These are phyloP conservation scores for Agonopterix alstromeriana DNA, from an alignment of 2,888 invertebrate species.

Conservation along the genomic window DNA sequence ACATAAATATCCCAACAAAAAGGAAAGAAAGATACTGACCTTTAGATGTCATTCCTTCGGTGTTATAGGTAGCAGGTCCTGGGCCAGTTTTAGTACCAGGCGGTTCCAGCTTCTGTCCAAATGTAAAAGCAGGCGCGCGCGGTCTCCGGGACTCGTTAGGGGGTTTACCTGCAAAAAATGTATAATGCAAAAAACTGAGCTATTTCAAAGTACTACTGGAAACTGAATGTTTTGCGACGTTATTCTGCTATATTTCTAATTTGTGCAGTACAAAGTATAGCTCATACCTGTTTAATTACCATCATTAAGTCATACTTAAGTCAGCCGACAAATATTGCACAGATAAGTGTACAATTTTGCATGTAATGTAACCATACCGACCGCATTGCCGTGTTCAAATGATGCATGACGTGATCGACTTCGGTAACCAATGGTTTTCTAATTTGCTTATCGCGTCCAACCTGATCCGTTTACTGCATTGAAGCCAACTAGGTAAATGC, in stretches of 20 bases:
- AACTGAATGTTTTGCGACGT: too few relatives aligned
- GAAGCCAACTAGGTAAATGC: too few relatives aligned
- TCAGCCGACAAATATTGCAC: neutral
- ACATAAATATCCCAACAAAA: too few relatives aligned
- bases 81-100: constrained; percentile 82
- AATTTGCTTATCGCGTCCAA: constrained; percentile 2
- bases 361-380: neutral
- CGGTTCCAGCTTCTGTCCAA: constrained; percentile 81
- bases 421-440: constrained; percentile 1
- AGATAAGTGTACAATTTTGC: neutral
- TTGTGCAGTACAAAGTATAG: too few relatives aligned
- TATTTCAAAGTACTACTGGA: too few relatives aligned
- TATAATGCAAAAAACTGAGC: neutral
- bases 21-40: constrained; percentile 63
- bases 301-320: too few relatives aligned
- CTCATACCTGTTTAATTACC: too few relatives aligned
- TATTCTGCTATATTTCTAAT: too few relatives aligned
- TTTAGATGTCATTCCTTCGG: constrained; percentile 89
- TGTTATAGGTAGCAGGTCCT: constrained; percentile 93
- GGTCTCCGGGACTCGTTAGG: constrained; percentile 85
- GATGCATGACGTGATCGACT: neutral
- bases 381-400: neutral
- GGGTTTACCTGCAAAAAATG: constrained; percentile 79
- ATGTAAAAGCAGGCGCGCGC: constrained; percentile 89
- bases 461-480: too few relatives aligned